Conservation (phyloP, 1,140 invertebrate genomes). For the Procambarus clarkii region DNA sequence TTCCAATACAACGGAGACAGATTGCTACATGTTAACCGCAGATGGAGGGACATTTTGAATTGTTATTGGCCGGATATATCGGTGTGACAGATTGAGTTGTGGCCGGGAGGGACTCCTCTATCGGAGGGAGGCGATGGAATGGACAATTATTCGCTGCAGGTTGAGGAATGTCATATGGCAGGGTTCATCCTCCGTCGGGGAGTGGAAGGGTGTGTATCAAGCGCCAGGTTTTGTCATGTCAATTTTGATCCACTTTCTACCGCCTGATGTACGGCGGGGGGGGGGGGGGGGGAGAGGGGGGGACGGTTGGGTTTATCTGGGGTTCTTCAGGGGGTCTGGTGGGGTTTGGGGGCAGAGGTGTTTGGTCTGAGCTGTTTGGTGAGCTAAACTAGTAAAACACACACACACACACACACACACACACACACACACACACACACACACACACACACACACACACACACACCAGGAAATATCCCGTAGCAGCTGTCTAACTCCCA, state of each 20-base stretch:
- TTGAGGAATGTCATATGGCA: constrained; percentile 48
- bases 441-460: too few species aligned
- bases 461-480: too few species aligned
- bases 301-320: too few species aligned
- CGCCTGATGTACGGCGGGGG: too few species aligned
- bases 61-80: constrained; percentile 68
- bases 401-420: background rate
- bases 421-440: background rate
- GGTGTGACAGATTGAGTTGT: constrained; percentile 68
- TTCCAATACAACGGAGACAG: constrained; percentile 60
- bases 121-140: constrained; percentile 48
- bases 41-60: constrained; percentile 66
- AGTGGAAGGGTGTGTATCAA: constrained; percentile 1
- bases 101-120: constrained; percentile 46
- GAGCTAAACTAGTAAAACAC: background rate
- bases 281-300: too few species aligned
- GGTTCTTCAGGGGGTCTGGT: too few species aligned
- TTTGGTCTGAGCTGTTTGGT: background rate
- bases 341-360: background rate
- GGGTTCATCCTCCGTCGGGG: background rate
- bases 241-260: constrained; percentile 39
- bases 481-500: too few species aligned
- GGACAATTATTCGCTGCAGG: constrained; percentile 58
- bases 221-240: constrained; percentile 30
- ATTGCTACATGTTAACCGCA: constrained; percentile 68